phyloP scores from a whole-genome alignment of 2,113 vertebrate genomes.

The Cettia cetti region DNA sequence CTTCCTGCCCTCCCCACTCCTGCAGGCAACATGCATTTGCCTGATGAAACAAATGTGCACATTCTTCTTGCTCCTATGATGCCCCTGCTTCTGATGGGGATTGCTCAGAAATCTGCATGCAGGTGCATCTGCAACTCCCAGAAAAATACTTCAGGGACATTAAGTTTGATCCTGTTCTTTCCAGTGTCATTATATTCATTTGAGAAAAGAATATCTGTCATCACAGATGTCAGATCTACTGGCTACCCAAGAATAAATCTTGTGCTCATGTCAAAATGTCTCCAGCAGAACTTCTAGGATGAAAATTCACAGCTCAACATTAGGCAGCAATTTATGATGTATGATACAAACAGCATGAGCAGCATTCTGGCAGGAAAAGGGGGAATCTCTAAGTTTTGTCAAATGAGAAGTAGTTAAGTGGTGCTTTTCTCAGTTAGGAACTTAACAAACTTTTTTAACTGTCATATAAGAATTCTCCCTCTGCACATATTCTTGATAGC shows the following conservation, averaged over 20 bases:
- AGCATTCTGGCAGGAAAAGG: neutral
- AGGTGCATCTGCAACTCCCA: neutral
- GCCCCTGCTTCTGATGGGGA: neutral
- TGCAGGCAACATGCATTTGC: neutral
- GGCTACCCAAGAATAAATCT: slow-evolving; percentile 35
- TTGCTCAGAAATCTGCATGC: neutral
- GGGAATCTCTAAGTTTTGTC: neutral
- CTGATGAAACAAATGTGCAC: neutral
- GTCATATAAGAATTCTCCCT: neutral
- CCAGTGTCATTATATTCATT: neutral
- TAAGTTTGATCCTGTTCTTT: neutral
- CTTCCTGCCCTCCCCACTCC: neutral
- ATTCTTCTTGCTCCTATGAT: neutral
- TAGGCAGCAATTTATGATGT: slow-evolving; percentile 17
- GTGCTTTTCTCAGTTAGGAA: neutral
- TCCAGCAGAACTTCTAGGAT: neutral
- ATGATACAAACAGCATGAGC: neutral
- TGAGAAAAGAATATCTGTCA: neutral
- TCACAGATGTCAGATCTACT: neutral
- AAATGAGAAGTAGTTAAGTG: neutral
- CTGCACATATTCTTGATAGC: neutral
- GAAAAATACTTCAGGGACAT: neutral
- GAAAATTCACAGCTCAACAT: slow-evolving; percentile 23
- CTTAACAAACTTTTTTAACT: neutral
- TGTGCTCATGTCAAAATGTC: slow-evolving; percentile 16